Evolutionary conservation across 2,113 vertebrate species (phyloP).

Genomic region (Microcebus murinus): DNA sequence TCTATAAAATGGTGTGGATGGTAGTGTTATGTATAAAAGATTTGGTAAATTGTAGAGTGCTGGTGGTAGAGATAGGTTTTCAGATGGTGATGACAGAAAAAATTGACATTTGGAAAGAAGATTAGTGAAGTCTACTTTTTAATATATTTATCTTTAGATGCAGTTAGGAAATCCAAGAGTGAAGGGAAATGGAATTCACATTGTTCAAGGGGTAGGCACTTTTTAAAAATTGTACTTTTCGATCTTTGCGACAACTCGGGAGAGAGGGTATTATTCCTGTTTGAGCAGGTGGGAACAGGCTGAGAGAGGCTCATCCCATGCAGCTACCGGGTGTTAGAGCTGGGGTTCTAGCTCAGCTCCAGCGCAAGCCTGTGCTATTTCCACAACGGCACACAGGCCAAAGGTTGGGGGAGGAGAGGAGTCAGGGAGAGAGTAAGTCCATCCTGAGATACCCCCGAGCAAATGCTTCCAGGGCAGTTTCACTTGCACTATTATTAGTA

Average conservation of each 20-base stretch:
- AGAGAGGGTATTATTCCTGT: background rate
- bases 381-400: background rate
- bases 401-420: background rate
- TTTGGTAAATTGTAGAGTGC: background rate
- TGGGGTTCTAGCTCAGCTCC: background rate
- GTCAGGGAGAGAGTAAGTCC: background rate
- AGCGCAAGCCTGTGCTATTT: background rate
- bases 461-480: background rate
- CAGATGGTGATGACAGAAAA: background rate
- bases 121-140: background rate
- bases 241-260: background rate
- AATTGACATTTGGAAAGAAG: constrained; percentile 11
- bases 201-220: background rate
- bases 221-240: background rate
- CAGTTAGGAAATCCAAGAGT: background rate
- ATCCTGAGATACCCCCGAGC: background rate
- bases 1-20: background rate
- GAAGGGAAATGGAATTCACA: background rate
- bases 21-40: background rate
- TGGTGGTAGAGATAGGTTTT: background rate
- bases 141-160: background rate
- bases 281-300: background rate
- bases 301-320: background rate
- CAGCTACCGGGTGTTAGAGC: background rate
- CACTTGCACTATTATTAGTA: background rate